Evolutionary conservation across 2,888 invertebrate species (phyloP), one percentile per base, ranked within the genome.

Genomic region (Myopa tessellatipennis): DNA sequence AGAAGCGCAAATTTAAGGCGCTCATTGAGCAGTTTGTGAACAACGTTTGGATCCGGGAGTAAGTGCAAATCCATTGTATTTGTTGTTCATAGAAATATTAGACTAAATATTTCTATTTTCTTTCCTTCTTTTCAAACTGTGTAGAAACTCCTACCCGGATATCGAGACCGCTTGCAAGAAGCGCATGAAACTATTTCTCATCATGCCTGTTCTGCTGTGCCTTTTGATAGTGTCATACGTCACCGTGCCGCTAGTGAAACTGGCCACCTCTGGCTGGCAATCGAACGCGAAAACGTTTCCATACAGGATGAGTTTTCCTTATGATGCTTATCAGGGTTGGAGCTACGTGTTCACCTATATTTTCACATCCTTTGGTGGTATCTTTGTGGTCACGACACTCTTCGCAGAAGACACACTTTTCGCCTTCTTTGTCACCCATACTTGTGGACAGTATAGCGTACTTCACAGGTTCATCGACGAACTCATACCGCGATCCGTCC

Each of bases 251-350:
- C 50, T 89, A 7, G 74, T 88, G 2, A 87, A 87, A 76, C 67
- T 89, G 4, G 83, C 84, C 65, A 79, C 63, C 36, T 76, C 67
- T 67, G 73, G 79, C 36, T 72, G 81, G 45, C 34, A 63, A 12
- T 14, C 67, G 4, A 68, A 74, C 0, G 82, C 83, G 38, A 89
- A 87, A 76, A 89, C 89, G n/a, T 89, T 89, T 81, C 89, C 89
- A 0, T 89, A 89, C 73, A 88, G 88, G 83, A 89, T 89, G 89
- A 74, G 85, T 3, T 89, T 89, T 78, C 88, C 88, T 0, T 89
- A 82, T 75, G 82, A 88, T 80, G 86, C 88, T 0, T 82, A 88
- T 70, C 81, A 80, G 4, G 85, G 83, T 45, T 83, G 84, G 84
- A 75, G 77, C 34, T 89, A 89, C 80, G 79, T 83, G 3, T 26